A percentile compares a stretch with the other conserved stretches of the same genome.
Evolutionary conservation across 2,888 invertebrate species (phyloP).

Genomic region (Eucera pruinosa): DNA sequence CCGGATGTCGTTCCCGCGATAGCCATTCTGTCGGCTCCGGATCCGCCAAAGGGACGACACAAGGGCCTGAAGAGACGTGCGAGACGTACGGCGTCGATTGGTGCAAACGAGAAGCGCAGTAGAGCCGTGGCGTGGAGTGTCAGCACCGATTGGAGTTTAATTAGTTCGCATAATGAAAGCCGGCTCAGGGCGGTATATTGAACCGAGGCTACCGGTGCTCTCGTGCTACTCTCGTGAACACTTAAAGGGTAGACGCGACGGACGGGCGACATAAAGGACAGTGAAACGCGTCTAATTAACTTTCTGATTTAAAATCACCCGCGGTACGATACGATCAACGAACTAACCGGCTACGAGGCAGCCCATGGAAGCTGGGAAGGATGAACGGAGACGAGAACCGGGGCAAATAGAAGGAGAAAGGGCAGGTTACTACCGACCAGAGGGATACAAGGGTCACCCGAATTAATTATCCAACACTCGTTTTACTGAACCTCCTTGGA

Average conservation of each 20-base stretch:
- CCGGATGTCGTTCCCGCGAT: slow-evolving; percentile 49
- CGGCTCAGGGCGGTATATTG: slow-evolving; percentile 57
- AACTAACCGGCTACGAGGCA: slow-evolving; percentile 29
- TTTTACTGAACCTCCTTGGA: slow-evolving; percentile 63
- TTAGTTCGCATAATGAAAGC: slow-evolving; percentile 81
- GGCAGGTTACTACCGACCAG: slow-evolving; percentile 59
- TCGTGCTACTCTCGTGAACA: slow-evolving; percentile 26
- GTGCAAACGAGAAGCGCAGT: slow-evolving; percentile 55
- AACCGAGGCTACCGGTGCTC: slow-evolving; percentile 31
- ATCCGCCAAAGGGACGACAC: not conserved
- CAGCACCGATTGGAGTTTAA: slow-evolving; percentile 79
- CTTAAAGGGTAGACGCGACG: slow-evolving; percentile 56
- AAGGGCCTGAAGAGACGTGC: slow-evolving; percentile 19
- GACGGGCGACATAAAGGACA: slow-evolving; percentile 73
- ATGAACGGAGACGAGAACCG: slow-evolving; percentile 15
- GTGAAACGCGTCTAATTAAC: slow-evolving; percentile 81
- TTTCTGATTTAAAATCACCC: slow-evolving; percentile 81
- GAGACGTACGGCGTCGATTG: slow-evolving; percentile 52
- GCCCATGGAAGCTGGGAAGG: not conserved
- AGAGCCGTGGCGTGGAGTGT: slow-evolving; percentile 59
- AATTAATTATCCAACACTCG: slow-evolving; percentile 80
- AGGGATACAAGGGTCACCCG: slow-evolving; percentile 73
- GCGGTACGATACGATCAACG: slow-evolving; percentile 76
- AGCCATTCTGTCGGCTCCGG: slow-evolving; percentile 4
- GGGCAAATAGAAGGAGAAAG: slow-evolving; percentile 19